These are phyloP conservation scores for Ptilodon capucinus DNA, from an alignment of 2,888 invertebrate species.

Conservation along the genomic window DNA sequence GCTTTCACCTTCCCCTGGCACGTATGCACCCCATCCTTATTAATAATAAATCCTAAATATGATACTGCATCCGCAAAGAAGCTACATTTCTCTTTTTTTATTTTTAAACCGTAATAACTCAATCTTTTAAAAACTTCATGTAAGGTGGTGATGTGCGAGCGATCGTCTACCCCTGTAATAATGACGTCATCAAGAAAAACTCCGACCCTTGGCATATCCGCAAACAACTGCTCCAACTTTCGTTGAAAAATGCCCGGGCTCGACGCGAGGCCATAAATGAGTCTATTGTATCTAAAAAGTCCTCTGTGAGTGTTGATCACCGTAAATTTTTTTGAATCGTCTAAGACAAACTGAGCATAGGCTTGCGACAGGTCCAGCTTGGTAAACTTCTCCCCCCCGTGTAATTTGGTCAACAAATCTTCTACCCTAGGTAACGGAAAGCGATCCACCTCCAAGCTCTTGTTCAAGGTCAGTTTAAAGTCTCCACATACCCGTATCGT, in stretches of 20 bases:
- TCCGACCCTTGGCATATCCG: slow-evolving; percentile 1
- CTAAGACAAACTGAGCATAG: background rate
- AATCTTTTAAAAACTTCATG: background rate
- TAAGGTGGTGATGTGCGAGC: background rate
- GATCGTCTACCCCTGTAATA: background rate
- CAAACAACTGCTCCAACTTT: slow-evolving; percentile 1
- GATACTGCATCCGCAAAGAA: slow-evolving; percentile 2
- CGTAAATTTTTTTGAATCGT: background rate
- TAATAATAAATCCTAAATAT: slow-evolving; percentile 6
- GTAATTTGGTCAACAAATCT: background rate
- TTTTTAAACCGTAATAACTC: background rate
- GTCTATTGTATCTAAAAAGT: slow-evolving; percentile 1
- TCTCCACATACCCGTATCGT: background rate
- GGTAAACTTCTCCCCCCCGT: background rate
- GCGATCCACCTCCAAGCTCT: slow-evolving; percentile 1
- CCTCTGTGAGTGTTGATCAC: slow-evolving; percentile 4
- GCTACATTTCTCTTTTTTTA: background rate
- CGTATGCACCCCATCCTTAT: slow-evolving; percentile 4
- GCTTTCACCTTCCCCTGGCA: slow-evolving; percentile 4
- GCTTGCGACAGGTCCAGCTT: slow-evolving; percentile 3
- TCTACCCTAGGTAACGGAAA: slow-evolving; percentile 3
- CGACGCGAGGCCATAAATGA: slow-evolving; percentile 6
- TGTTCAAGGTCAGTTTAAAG: background rate
- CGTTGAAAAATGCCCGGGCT: slow-evolving; percentile 5
- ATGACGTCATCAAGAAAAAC: slow-evolving; percentile 7